Evolutionary conservation across 2,797 vertebrate genomes (phyloP).

Genomic region (Steatocranus sp.): DNA sequence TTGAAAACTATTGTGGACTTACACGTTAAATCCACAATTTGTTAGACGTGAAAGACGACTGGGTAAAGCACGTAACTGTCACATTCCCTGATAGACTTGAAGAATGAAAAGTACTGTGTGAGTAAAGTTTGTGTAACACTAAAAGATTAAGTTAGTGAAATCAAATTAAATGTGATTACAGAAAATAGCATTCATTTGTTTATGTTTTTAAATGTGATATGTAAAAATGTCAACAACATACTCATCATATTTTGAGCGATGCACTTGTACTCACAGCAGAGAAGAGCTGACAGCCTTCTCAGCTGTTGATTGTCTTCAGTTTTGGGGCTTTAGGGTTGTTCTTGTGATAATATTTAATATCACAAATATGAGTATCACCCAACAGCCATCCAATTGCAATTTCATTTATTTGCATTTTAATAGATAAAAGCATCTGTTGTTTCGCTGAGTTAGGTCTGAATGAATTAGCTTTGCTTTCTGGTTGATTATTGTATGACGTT

Average conservation of each 20-base stretch:
- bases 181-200: not conserved
- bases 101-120: not conserved
- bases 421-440: slow-evolving; percentile 26
- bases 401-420: slow-evolving; percentile 35
- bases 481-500: not conserved
- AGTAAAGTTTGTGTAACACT: not conserved
- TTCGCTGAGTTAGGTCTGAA: slow-evolving; percentile 3
- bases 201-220: not conserved
- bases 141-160: not conserved
- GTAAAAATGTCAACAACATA: not conserved
- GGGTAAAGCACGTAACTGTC: not conserved
- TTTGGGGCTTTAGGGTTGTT: not conserved
- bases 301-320: slow-evolving; percentile 2
- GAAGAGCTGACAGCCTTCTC: not conserved
- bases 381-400: slow-evolving; percentile 11
- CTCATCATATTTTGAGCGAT: not conserved
- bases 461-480: slow-evolving; percentile 25
- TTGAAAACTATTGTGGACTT: not conserved
- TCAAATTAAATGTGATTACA: not conserved
- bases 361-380: not conserved
- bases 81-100: not conserved
- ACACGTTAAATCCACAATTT: not conserved
- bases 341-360: not conserved
- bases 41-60: not conserved
- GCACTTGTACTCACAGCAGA: not conserved